Evolutionary conservation across 1,140 invertebrate genomes (phyloP).

Genomic region (Saccostrea cuccullata): DNA sequence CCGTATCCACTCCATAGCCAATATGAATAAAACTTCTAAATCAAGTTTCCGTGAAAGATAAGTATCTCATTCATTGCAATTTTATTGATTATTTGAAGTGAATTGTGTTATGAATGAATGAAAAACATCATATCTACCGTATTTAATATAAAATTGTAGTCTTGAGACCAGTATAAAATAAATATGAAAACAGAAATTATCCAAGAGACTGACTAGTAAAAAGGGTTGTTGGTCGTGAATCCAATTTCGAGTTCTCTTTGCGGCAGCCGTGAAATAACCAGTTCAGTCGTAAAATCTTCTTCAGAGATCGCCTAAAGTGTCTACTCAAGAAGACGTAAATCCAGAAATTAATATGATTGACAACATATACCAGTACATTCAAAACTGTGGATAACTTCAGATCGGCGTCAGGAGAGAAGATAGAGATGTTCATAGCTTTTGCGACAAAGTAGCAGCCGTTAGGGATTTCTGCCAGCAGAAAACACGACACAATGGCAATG

Average conservation of each 20-base stretch:
- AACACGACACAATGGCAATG: constrained; percentile 17
- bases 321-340: constrained; percentile 53
- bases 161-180: background rate
- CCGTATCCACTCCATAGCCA: too few relatives aligned
- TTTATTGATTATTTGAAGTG: background rate
- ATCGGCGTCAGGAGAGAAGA: background rate
- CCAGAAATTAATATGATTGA: constrained; percentile 57
- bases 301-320: constrained; percentile 49
- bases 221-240: background rate
- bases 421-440: constrained; percentile 34
- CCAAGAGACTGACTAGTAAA: background rate
- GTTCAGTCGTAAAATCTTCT: constrained; percentile 34
- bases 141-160: background rate
- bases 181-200: background rate
- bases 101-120: background rate
- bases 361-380: constrained; percentile 49
- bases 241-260: constrained; percentile 1
- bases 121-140: background rate
- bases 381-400: constrained; percentile 44
- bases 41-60: too few relatives aligned
- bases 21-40: too few relatives aligned
- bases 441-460: constrained; percentile 51
- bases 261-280: background rate
- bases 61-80: background rate
- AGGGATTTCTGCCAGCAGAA: constrained; percentile 32